A percentile compares a stretch with the other conserved stretches of the same genome.
Evolutionary conservation across 2,113 vertebrate genomes (phyloP).

Genomic region (Stomatorhinus ivindoensis): DNA sequence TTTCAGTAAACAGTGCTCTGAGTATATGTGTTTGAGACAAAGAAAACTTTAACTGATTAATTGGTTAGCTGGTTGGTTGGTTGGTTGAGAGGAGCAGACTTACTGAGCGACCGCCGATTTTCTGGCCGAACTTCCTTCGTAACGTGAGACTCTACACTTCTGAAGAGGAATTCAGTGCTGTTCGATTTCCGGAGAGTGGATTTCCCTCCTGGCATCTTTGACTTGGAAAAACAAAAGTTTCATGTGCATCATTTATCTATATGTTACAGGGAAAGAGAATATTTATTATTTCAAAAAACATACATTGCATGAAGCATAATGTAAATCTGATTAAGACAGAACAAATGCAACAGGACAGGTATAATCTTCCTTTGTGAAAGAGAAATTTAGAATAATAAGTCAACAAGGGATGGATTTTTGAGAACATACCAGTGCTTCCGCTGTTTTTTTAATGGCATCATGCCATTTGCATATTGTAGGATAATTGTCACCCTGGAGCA

Average conservation of each 20-base stretch:
- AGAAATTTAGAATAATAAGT: background rate
- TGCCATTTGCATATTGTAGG: slow-evolving; percentile 79
- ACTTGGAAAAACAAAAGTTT: slow-evolving; percentile 26
- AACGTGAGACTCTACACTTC: slow-evolving; percentile 49
- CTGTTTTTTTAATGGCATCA: slow-evolving; percentile 74
- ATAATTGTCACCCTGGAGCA: slow-evolving; percentile 76
- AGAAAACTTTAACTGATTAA: background rate
- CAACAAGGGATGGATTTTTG: background rate
- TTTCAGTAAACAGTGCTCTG: background rate
- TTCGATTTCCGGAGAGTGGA: slow-evolving; percentile 65
- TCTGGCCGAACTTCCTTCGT: slow-evolving; percentile 73
- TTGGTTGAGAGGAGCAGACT: slow-evolving; percentile 35
- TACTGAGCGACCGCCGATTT: slow-evolving; percentile 78
- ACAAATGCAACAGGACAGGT: background rate
- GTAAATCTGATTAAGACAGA: background rate
- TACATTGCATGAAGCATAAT: background rate
- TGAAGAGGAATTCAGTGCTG: slow-evolving; percentile 69
- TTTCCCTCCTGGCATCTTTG: slow-evolving; percentile 26
- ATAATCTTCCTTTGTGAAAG: background rate
- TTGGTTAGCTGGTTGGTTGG: background rate
- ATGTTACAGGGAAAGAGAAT: background rate
- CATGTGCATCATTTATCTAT: background rate
- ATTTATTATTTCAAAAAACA: background rate
- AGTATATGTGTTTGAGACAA: background rate
- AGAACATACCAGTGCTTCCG: slow-evolving; percentile 72